Evolutionary conservation across 2,888 invertebrate genomes (phyloP).

Genomic region (Cenopis cana): DNA sequence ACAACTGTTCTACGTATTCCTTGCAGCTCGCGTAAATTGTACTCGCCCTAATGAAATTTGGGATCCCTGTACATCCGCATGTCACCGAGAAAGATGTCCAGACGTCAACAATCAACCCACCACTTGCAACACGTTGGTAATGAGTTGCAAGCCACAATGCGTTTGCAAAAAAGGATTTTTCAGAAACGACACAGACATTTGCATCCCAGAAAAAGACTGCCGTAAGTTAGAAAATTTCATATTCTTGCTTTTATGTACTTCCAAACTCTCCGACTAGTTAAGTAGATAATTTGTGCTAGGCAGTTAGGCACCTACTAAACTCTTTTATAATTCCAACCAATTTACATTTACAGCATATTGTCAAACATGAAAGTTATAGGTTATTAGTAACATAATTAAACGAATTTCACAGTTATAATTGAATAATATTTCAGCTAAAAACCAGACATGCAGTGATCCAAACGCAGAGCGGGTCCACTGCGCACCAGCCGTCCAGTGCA

Average conservation of each 20-base stretch:
- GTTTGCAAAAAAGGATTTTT: conserved; percentile 55
- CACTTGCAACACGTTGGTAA: conserved; percentile 55
- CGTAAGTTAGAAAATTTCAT: conserved; percentile 38
- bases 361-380: too few relatives aligned
- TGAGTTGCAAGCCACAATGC: conserved; percentile 60
- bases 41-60: conserved; percentile 59
- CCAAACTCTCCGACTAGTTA: too few relatives aligned
- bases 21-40: conserved; percentile 48
- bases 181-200: conserved; percentile 54
- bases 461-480: conserved; percentile 10
- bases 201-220: conserved; percentile 55
- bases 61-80: conserved; percentile 56
- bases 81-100: conserved; percentile 56
- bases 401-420: not conserved
- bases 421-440: not conserved
- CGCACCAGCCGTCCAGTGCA: not conserved
- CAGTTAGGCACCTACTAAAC: too few relatives aligned
- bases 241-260: too few relatives aligned
- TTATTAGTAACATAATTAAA: too few relatives aligned
- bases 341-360: too few relatives aligned
- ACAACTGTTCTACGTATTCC: not conserved
- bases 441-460: not conserved
- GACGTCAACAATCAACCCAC: conserved; percentile 50
- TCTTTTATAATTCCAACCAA: too few relatives aligned
- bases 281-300: too few relatives aligned